These are phyloP conservation scores for Hystrix brachyura DNA, from an alignment of 2,113 vertebrate species.

Conservation along the genomic window DNA sequence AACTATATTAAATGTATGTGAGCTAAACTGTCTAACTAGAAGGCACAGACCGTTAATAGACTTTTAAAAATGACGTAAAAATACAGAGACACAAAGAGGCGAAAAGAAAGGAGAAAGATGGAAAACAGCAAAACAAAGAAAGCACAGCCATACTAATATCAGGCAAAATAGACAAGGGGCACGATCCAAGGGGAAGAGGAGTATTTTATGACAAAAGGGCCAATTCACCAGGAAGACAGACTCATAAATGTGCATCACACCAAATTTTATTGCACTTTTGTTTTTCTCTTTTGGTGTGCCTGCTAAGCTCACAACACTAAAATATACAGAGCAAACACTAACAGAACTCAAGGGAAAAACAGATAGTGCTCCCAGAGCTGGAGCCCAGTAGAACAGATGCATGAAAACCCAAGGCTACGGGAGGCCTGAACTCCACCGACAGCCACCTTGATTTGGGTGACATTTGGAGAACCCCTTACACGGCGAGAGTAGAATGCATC, in stretches of 20 bases:
- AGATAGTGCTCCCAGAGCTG: neutral
- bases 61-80: neutral
- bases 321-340: neutral
- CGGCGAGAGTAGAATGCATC: neutral
- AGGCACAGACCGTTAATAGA: neutral
- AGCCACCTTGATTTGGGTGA: neutral
- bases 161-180: neutral
- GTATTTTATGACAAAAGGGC: neutral
- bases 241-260: neutral
- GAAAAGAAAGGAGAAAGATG: neutral
- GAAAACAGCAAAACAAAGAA: neutral
- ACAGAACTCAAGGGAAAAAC: neutral
- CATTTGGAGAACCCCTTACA: neutral
- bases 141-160: neutral
- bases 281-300: neutral
- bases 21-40: conserved; percentile 8
- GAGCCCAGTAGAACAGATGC: neutral
- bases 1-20: neutral
- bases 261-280: neutral
- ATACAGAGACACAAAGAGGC: neutral
- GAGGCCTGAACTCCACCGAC: neutral
- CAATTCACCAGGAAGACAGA: neutral
- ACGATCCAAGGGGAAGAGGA: neutral
- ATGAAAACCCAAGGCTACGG: neutral
- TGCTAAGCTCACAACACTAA: neutral